phyloP scores from a whole-genome alignment of 2,888 invertebrate species.

The Sturmia bella region DNA sequence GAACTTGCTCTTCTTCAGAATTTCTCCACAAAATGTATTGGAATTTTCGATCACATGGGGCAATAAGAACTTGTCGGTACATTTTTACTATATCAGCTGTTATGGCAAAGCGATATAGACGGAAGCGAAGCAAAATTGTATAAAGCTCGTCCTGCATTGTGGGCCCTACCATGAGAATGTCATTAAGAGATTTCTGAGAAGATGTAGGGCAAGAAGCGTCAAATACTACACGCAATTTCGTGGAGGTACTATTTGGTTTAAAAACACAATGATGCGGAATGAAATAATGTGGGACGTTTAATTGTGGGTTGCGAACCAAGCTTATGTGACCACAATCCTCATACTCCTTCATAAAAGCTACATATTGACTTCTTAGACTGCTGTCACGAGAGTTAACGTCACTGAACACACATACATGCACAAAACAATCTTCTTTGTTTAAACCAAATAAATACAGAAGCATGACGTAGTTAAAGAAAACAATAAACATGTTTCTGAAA shows the following conservation, averaged over 20 bases:
- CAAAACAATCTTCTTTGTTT: too few species aligned
- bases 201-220: background rate
- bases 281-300: background rate
- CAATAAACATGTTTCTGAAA: too few species aligned
- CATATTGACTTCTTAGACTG: constrained; percentile 14
- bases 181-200: constrained; percentile 43
- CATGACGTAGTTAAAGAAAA: too few species aligned
- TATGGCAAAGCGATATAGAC: constrained; percentile 52
- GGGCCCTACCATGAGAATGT: constrained; percentile 61
- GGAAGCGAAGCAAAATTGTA: constrained; percentile 58
- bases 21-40: constrained; percentile 62
- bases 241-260: background rate
- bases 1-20: constrained; percentile 25
- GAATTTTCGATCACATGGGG: constrained; percentile 25
- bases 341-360: constrained; percentile 54
- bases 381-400: too few species aligned
- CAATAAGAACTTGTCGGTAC: background rate
- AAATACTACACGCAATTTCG: background rate
- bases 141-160: constrained; percentile 63
- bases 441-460: too few species aligned
- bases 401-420: too few species aligned
- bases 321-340: constrained; percentile 1
- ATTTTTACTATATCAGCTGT: constrained; percentile 45
- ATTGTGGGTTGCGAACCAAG: background rate
- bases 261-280: constrained; percentile 13